Evolutionary conservation across 2,888 invertebrate species (phyloP).

Genomic region (Ophioninae sp.): DNA sequence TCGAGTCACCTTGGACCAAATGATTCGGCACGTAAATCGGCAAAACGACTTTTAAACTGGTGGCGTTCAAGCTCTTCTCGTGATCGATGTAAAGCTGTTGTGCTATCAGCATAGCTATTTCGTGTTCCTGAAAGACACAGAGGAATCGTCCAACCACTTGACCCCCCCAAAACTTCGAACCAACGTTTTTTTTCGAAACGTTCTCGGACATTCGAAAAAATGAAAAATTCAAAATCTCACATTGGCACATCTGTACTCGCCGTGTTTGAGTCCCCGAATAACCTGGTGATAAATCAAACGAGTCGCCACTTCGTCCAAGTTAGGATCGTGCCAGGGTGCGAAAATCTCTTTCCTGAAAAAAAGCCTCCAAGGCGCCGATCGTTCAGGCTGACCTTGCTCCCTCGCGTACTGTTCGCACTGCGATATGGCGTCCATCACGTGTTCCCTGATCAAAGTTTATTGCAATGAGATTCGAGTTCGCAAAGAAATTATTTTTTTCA

Average conservation of each 20-base stretch:
- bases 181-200: no score
- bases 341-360: conserved; percentile 95
- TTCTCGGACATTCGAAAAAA: no score
- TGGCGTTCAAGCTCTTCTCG: conserved; percentile 86
- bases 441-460: conserved; percentile 85
- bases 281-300: conserved; percentile 95
- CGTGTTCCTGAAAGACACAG: conserved; percentile 85
- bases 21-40: conserved; percentile 92
- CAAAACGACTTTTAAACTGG: conserved; percentile 87
- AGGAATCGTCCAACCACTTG: conserved; percentile 6
- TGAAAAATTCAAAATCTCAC: conserved; percentile 54
- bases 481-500: no score
- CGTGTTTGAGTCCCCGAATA: conserved; percentile 93
- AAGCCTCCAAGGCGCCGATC: conserved; percentile 93
- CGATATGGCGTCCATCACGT: conserved; percentile 97
- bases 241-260: conserved; percentile 92
- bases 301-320: conserved; percentile 90
- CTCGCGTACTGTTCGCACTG: conserved; percentile 98
- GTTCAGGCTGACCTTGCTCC: conserved; percentile 92
- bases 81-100: conserved; percentile 95
- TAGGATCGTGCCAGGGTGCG: conserved; percentile 95
- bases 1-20: conserved; percentile 83
- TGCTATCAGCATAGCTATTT: conserved; percentile 93
- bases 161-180: no score
- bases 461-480: no score